Evolutionary conservation across 2,797 vertebrate genomes (phyloP), one percentile per base, ranked within the genome.

Genomic region (Pseudochirops corinnae): DNA sequence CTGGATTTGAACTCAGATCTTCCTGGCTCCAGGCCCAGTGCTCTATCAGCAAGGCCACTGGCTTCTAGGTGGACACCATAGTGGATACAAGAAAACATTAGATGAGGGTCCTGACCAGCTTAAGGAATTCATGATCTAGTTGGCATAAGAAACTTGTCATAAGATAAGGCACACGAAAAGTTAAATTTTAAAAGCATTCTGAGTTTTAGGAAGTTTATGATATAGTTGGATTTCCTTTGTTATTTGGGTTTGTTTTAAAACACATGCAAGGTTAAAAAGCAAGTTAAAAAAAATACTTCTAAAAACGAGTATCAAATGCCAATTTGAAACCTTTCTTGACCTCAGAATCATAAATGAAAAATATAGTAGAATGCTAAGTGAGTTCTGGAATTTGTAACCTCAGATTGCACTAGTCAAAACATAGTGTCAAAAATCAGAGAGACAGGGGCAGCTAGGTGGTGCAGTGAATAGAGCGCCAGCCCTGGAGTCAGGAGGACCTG

Each of bases 201-300:
- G 94, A 92, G 28, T 96, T 96, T 92, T 74, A 39, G 33, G 62
- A 74, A 18, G n/a, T 39, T 96, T 92, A 39, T 16, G 46, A 96
- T 90, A 50, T 31, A 31, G 57, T 11, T 21, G 33, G 9, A 57
- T 92, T 95, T 96, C 62, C 62, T 93, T 0, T 0, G 26, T 95
- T 46, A 95, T 90, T 39, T 74, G n/a, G 0, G 62, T 39, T 74
- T 74, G 62, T 16, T 74, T 74, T 74, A 39, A 74, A 74, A 74
- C n/a, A 74, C 55, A 56, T 55, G 93, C 14, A 57, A 74, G 31
- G 10, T 67, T 93, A 56, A 67, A 95, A 74, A 92, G 33, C 57
- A 95, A 56, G 92, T 16, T n/a, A 55, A 55, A 39, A 74, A 33
- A n/a, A 74, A 18, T 21, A 74, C 9, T 93, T 87, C 62, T 93